Evolutionary conservation across 2,113 vertebrate species (phyloP).

Genomic region (Nesospiza acunhae): DNA sequence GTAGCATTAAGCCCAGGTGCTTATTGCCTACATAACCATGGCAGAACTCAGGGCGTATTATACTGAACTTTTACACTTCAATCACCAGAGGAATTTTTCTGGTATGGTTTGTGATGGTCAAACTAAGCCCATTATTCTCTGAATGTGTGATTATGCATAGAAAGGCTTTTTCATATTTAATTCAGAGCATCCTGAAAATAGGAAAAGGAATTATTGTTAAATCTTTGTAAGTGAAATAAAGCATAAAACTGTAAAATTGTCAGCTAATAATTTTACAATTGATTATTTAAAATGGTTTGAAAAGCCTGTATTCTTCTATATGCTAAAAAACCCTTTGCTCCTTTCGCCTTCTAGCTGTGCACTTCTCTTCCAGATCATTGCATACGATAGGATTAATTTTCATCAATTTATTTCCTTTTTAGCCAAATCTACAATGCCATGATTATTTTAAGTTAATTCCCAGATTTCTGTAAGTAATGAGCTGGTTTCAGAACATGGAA

Average conservation of each 20-base stretch:
- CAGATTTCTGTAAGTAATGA: not conserved
- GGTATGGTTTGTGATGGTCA: not conserved
- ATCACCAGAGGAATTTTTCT: not conserved
- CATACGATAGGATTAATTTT: not conserved
- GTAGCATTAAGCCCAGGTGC: not conserved
- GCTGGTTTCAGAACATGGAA: not conserved
- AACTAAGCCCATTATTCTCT: not conserved
- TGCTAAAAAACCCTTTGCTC: not conserved
- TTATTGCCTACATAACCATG: not conserved
- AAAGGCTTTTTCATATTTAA: not conserved
- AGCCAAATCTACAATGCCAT: not conserved
- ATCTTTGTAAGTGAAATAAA: constrained; percentile 30
- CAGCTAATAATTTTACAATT: not conserved
- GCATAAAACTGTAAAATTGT: not conserved
- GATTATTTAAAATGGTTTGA: not conserved
- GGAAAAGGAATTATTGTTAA: constrained; percentile 34
- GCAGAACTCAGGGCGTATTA: not conserved
- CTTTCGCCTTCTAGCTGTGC: not conserved
- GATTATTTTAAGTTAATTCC: not conserved
- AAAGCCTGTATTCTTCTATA: not conserved
- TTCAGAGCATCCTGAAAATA: not conserved
- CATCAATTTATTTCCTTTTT: not conserved
- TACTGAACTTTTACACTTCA: constrained; percentile 6
- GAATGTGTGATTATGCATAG: not conserved
- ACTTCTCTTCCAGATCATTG: not conserved